These are phyloP conservation scores for Hirudinaria manillensis DNA, from an alignment of 2,888 invertebrate species.

Conservation along the genomic window DNA sequence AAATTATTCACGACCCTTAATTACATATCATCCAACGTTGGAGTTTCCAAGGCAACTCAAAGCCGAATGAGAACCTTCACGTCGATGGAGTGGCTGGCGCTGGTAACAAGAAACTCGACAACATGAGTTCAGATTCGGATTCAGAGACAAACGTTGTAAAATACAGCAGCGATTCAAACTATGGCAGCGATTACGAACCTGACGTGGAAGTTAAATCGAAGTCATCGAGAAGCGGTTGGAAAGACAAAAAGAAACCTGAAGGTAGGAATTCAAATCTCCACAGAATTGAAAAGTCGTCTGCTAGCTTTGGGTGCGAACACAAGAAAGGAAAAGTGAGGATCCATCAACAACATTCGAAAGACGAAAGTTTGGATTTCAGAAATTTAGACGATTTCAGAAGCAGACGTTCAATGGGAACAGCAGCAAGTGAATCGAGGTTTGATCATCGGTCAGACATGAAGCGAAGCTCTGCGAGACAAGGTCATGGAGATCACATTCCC, in stretches of 20 bases:
- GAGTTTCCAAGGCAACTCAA: too few relatives aligned
- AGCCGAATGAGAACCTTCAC: too few relatives aligned
- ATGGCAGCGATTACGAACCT: neutral
- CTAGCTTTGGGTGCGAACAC: neutral
- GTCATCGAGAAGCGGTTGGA: neutral
- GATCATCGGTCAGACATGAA: too few relatives aligned
- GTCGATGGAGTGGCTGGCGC: too few relatives aligned
- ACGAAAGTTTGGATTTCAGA: too few relatives aligned
- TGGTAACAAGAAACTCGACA: neutral
- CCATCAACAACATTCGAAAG: neutral
- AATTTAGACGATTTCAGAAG: too few relatives aligned
- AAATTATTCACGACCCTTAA: too few relatives aligned
- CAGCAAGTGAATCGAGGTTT: too few relatives aligned
- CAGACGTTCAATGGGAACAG: too few relatives aligned
- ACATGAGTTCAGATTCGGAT: slow-evolving; percentile 7
- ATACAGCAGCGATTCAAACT: slow-evolving; percentile 3
- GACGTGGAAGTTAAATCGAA: neutral
- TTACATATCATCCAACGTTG: too few relatives aligned
- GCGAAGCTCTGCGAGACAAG: too few relatives aligned
- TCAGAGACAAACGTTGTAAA: slow-evolving; percentile 2
- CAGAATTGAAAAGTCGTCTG: neutral
- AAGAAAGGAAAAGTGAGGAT: slow-evolving; percentile 16
- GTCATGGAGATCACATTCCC: too few relatives aligned
- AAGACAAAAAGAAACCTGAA: slow-evolving; percentile 2
- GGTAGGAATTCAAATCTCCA: neutral